phyloP scores from a whole-genome alignment of 2,888 invertebrate genomes.

The Caenorhabditis sp. region DNA sequence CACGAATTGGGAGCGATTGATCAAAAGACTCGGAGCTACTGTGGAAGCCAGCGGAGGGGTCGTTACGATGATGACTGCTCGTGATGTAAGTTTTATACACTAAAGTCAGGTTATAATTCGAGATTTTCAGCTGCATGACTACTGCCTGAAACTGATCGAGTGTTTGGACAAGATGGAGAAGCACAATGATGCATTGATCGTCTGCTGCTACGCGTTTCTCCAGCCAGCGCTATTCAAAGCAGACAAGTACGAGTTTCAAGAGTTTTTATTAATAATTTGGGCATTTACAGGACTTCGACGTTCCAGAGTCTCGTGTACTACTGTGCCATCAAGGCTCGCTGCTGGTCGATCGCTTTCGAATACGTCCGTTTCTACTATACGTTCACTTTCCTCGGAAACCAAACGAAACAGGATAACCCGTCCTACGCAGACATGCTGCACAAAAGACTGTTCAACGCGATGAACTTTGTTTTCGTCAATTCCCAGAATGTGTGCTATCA shows the following conservation, averaged over 20 bases:
- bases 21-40: slow-evolving; percentile 73
- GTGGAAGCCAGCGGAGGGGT: slow-evolving; percentile 46
- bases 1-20: slow-evolving; percentile 71
- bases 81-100: slow-evolving; percentile 52
- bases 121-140: slow-evolving; percentile 76
- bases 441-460: slow-evolving; percentile 76
- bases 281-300: slow-evolving; percentile 68
- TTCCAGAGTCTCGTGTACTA: slow-evolving; percentile 78
- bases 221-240: slow-evolving; percentile 73
- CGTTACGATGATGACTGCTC: slow-evolving; percentile 32
- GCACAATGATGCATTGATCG: slow-evolving; percentile 74
- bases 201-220: slow-evolving; percentile 80
- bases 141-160: slow-evolving; percentile 78
- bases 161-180: slow-evolving; percentile 63
- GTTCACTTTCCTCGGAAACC: slow-evolving; percentile 6
- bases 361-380: slow-evolving; percentile 76
- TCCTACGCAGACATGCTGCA: slow-evolving; percentile 58
- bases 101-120: neutral
- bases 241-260: slow-evolving; percentile 70
- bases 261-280: no score
- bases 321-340: slow-evolving; percentile 75
- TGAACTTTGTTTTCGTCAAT: slow-evolving; percentile 81
- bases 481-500: slow-evolving; percentile 79
- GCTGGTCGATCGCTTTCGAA: slow-evolving; percentile 80
- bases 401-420: neutral